Conservation (phyloP, 1,140 invertebrate genomes). For the Periplaneta americana region DNA sequence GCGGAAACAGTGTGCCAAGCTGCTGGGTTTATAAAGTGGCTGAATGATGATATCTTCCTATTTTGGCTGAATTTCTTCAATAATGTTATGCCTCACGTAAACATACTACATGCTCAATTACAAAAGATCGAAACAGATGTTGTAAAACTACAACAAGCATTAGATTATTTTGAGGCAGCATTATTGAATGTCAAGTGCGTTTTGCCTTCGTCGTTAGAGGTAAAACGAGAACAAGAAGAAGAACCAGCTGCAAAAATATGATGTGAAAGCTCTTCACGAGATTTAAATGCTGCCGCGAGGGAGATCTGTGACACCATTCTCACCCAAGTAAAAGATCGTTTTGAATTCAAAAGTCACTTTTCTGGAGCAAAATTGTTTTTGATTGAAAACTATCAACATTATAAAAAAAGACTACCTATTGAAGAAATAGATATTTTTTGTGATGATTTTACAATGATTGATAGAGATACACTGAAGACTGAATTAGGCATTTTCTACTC, state of each 20-base stretch:
- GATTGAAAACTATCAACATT: not conserved
- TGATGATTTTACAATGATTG: too few species aligned
- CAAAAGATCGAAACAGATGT: not conserved
- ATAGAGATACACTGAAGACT: too few species aligned
- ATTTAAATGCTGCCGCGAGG: not conserved
- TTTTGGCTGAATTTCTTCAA: not conserved
- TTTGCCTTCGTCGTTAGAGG: not conserved
- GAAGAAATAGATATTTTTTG: not conserved
- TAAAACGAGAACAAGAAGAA: not conserved
- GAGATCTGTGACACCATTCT: not conserved
- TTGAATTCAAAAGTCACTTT: not conserved
- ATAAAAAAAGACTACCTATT: not conserved
- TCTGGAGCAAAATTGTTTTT: not conserved
- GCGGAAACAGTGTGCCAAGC: not conserved
- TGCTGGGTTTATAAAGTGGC: not conserved
- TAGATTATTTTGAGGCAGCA: not conserved
- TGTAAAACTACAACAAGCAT: not conserved
- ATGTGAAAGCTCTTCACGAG: too few species aligned
- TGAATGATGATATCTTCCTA: not conserved
- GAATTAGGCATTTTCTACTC: too few species aligned
- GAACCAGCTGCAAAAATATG: not conserved
- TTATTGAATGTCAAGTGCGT: not conserved
- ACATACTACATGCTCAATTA: not conserved
- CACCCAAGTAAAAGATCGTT: not conserved
- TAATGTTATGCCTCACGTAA: not conserved